Conservation (phyloP, 2,113 vertebrate genomes). For the Anser brachyrhynchus region DNA sequence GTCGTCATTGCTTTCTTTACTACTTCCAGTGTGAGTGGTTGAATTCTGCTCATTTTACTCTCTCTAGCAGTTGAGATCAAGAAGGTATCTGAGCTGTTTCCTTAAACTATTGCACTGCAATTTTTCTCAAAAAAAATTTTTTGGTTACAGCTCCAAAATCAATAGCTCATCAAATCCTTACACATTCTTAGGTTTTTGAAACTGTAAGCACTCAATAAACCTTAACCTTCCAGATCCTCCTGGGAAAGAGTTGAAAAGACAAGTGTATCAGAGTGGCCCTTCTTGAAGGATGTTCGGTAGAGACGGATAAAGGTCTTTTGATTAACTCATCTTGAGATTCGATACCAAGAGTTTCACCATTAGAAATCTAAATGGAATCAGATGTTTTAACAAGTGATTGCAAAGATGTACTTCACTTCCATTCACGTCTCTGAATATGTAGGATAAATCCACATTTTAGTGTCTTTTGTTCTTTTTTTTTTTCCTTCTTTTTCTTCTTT, state of each 20-base stretch:
- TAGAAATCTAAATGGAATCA: not conserved
- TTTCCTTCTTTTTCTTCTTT: not conserved
- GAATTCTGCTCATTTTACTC: not conserved
- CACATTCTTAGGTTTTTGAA: not conserved
- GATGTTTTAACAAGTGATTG: not conserved
- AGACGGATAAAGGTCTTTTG: not conserved
- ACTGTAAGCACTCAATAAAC: not conserved
- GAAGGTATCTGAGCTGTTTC: not conserved
- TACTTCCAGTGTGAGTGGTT: not conserved
- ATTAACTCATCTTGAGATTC: not conserved
- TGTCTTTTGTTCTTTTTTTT: too few relatives aligned
- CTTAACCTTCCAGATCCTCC: accelerated
- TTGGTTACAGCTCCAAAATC: not conserved
- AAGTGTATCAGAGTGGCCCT: not conserved
- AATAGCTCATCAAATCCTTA: not conserved
- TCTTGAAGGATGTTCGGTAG: not conserved
- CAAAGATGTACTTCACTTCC: not conserved
- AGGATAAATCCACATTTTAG: not conserved
- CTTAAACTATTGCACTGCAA: not conserved
- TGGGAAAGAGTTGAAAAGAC: not conserved
- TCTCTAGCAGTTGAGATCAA: not conserved
- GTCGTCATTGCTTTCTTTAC: not conserved
- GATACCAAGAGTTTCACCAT: not conserved
- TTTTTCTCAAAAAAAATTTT: not conserved
- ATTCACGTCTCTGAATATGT: not conserved